Conservation (phyloP, 2,113 vertebrate species). For the Ptilonorhynchus violaceus region DNA sequence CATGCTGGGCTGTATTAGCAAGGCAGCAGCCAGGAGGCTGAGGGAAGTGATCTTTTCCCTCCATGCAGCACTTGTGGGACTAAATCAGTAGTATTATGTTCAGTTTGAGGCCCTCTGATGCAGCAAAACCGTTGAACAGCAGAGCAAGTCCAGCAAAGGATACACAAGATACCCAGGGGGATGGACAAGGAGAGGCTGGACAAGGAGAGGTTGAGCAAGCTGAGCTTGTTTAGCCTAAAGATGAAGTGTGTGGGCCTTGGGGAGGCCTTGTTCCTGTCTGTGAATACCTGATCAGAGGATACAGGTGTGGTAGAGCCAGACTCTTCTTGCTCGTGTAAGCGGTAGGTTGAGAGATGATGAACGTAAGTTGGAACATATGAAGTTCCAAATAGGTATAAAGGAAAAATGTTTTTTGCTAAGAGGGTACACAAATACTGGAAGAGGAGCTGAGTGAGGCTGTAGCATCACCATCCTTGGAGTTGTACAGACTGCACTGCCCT, state of each 20-base stretch:
- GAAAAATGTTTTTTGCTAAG: neutral
- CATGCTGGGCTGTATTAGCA: neutral
- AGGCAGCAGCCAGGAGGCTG: neutral
- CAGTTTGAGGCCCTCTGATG: accelerated
- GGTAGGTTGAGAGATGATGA: neutral
- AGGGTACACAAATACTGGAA: neutral
- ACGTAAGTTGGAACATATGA: neutral
- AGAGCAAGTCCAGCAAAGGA: neutral
- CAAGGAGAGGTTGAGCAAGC: neutral
- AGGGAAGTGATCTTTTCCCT: neutral
- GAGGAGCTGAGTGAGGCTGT: neutral
- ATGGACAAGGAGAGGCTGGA: neutral
- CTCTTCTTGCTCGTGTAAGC: neutral
- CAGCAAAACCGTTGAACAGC: neutral
- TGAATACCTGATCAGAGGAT: neutral
- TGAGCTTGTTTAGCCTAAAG: neutral
- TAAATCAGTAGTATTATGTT: neutral
- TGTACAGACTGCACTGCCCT: neutral
- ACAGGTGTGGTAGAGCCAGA: neutral
- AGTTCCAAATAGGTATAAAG: neutral
- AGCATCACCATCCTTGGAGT: neutral
- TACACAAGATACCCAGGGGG: neutral
- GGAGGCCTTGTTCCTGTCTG: neutral
- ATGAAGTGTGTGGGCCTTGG: neutral
- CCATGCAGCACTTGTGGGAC: neutral